Evolutionary conservation across 2,888 invertebrate genomes (phyloP).

Genomic region (Platycheirus rosarum): DNA sequence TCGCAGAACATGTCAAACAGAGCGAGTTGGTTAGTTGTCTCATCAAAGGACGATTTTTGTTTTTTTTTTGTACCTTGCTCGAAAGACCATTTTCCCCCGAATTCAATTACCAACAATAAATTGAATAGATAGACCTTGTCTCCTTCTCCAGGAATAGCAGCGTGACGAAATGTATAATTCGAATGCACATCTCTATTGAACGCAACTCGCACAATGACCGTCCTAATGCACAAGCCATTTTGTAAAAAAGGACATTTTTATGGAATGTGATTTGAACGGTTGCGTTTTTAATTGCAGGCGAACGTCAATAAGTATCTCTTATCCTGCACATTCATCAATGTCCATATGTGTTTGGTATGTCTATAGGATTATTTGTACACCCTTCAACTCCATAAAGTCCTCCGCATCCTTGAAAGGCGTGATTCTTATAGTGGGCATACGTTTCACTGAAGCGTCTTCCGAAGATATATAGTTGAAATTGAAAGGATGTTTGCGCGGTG

Average conservation of each 20-base stretch:
- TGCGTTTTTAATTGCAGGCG: slow-evolving; percentile 64
- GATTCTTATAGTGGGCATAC: slow-evolving; percentile 45
- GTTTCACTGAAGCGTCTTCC: slow-evolving; percentile 17
- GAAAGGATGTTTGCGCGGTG: slow-evolving; percentile 52
- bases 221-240: slow-evolving; percentile 63
- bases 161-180: slow-evolving; percentile 57
- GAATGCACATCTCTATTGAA: slow-evolving; percentile 21
- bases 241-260: slow-evolving; percentile 68
- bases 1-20: slow-evolving; percentile 65
- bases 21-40: slow-evolving; percentile 25
- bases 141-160: slow-evolving; percentile 46
- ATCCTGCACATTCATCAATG: neutral
- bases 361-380: slow-evolving; percentile 33
- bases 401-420: slow-evolving; percentile 31
- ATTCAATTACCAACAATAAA: slow-evolving; percentile 53
- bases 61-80: neutral
- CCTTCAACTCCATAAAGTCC: slow-evolving; percentile 50
- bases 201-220: slow-evolving; percentile 42
- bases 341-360: slow-evolving; percentile 1
- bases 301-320: slow-evolving; percentile 35
- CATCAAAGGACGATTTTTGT: slow-evolving; percentile 21
- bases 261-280: slow-evolving; percentile 62
- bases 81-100: slow-evolving; percentile 40
- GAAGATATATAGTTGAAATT: slow-evolving; percentile 60
- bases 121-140: slow-evolving; percentile 2